These are phyloP conservation scores for Cheilosia scutellata DNA, from an alignment of 2,888 invertebrate genomes.

Conservation along the genomic window DNA sequence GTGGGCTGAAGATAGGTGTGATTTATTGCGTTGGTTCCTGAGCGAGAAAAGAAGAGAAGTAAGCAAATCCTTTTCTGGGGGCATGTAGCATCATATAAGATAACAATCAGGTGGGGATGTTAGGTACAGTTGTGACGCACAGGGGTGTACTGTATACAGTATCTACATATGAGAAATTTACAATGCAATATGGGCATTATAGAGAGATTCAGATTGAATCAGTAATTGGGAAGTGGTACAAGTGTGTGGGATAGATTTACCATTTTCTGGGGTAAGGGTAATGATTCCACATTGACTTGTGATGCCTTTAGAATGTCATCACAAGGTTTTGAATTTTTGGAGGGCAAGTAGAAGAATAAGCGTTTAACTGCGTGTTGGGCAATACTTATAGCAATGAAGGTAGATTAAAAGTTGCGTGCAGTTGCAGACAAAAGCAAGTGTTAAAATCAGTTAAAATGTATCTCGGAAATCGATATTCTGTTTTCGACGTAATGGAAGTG, in stretches of 20 bases:
- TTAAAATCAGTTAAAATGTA: no score
- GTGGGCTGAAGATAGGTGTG: constrained; percentile 73
- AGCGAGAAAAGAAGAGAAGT: constrained; percentile 26
- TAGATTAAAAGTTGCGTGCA: no score
- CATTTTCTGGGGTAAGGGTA: not conserved
- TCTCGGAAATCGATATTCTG: no score
- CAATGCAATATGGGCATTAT: constrained; percentile 43
- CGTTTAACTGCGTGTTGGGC: no score
- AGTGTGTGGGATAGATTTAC: constrained; percentile 43
- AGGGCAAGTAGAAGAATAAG: no score
- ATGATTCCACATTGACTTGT: no score
- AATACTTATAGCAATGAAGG: no score
- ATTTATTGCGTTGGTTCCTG: constrained; percentile 72
- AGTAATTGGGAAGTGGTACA: constrained; percentile 42
- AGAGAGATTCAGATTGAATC: constrained; percentile 35
- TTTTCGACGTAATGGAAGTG: no score
- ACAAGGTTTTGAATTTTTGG: no score
- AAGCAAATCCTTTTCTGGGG: constrained; percentile 65
- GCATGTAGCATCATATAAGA: constrained; percentile 61
- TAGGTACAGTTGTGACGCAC: constrained; percentile 44
- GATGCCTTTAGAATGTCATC: no score
- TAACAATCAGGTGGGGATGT: constrained; percentile 68
- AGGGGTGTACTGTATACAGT: not conserved
- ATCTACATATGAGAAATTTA: constrained; percentile 6
- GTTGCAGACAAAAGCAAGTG: no score